Conservation (phyloP, 37 sponge, comb jelly and placozoan species). For the Crambe crambe region DNA sequence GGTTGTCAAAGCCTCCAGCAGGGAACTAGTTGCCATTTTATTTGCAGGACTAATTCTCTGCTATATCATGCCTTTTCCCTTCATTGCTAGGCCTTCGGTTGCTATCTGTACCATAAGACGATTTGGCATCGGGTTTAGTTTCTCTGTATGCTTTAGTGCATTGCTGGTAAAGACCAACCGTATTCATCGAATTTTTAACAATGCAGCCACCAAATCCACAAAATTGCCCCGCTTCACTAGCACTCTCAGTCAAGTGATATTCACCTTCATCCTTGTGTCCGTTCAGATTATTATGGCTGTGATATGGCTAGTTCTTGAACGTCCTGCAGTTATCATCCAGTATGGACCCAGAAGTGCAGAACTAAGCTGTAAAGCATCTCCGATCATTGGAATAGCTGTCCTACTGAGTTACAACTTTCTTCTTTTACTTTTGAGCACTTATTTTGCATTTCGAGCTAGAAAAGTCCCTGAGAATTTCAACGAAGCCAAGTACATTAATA, state of each 20-base stretch:
- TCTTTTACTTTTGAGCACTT: slow-evolving; percentile 46
- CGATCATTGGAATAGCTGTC: slow-evolving; percentile 22
- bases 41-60: slow-evolving; percentile 51
- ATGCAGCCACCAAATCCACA: not conserved
- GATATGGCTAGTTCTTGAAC: slow-evolving; percentile 35
- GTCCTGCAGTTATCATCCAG: not conserved
- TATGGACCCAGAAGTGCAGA: slow-evolving; percentile 18
- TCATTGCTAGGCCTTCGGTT: slow-evolving; percentile 38
- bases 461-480: slow-evolving; percentile 70
- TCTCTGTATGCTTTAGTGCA: slow-evolving; percentile 55
- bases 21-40: slow-evolving; percentile 67
- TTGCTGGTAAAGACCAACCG: slow-evolving; percentile 65
- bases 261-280: slow-evolving; percentile 47
- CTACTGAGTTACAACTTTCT: slow-evolving; percentile 46
- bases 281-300: slow-evolving; percentile 43
- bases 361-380: slow-evolving; percentile 30
- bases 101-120: slow-evolving; percentile 44
- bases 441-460: slow-evolving; percentile 56
- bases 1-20: slow-evolving; percentile 69
- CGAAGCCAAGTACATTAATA: slow-evolving; percentile 64
- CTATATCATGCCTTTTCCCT: slow-evolving; percentile 52
- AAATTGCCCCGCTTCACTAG: slow-evolving; percentile 9
- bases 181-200: slow-evolving; percentile 67
- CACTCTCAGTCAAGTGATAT: slow-evolving; percentile 49
- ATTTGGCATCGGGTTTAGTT: slow-evolving; percentile 47